Conservation (phyloP, 2,113 vertebrate genomes). For the Salminus brasiliensis region DNA sequence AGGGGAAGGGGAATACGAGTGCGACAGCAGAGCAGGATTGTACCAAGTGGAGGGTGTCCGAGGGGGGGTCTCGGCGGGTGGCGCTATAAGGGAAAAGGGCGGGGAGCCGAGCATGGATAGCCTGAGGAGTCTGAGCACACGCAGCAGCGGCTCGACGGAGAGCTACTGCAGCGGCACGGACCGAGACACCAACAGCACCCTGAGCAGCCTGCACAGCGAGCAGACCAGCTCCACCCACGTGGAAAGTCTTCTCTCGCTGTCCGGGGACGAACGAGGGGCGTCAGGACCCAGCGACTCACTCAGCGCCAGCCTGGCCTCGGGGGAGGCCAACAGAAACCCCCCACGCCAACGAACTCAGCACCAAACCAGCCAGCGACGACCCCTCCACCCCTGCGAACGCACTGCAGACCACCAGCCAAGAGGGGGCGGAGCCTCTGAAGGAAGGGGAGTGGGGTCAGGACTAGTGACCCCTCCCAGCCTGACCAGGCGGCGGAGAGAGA, state of each 20-base stretch:
- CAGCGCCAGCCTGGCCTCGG: slow-evolving; percentile 80
- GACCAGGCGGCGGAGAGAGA: slow-evolving; percentile 73
- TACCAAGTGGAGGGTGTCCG: slow-evolving; percentile 66
- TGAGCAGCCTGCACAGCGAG: slow-evolving; percentile 95
- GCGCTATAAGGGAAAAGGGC: slow-evolving; percentile 78
- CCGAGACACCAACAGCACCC: slow-evolving; percentile 93
- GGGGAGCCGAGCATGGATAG: slow-evolving; percentile 92
- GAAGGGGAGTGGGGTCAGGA: slow-evolving; percentile 62
- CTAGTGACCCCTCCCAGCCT: slow-evolving; percentile 34
- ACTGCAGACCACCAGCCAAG: slow-evolving; percentile 48
- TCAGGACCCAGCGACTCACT: slow-evolving; percentile 52
- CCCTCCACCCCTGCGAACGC: slow-evolving; percentile 11
- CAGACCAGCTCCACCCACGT: slow-evolving; percentile 96
- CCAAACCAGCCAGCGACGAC: slow-evolving; percentile 66
- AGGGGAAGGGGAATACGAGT: slow-evolving; percentile 65
- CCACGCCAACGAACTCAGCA: slow-evolving; percentile 90
- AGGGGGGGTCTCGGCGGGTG: slow-evolving; percentile 63
- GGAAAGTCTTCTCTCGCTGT: slow-evolving; percentile 89
- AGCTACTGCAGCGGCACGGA: slow-evolving; percentile 97
- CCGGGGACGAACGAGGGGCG: slow-evolving; percentile 76
- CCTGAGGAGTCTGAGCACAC: slow-evolving; percentile 91
- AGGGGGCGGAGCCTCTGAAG: slow-evolving; percentile 47
- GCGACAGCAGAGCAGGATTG: slow-evolving; percentile 70
- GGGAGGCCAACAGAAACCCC: slow-evolving; percentile 98
- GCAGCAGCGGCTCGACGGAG: slow-evolving; percentile 94